phyloP scores from a whole-genome alignment of 2,797 vertebrate genomes.

The Apodemus agrarius region DNA sequence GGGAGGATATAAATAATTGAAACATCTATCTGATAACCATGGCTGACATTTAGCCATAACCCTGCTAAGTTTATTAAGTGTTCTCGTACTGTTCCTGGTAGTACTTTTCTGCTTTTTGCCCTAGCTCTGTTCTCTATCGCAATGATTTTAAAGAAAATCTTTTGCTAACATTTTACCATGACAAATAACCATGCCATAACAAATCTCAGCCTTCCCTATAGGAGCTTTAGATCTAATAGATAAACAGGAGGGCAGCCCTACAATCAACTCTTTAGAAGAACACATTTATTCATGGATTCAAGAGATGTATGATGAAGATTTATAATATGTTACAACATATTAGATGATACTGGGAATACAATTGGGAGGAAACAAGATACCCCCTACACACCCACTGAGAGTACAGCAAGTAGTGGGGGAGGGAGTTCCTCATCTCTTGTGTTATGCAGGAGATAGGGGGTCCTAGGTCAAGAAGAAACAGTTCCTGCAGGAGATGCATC shows the following conservation, averaged over 20 bases:
- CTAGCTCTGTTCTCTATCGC: not conserved
- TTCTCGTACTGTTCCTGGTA: not conserved
- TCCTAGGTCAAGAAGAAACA: not conserved
- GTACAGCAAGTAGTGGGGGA: not conserved
- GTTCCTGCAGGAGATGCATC: not conserved
- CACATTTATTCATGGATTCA: conserved; percentile 1
- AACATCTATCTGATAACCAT: not conserved
- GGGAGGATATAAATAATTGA: not conserved
- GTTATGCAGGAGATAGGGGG: not conserved
- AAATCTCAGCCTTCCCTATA: not conserved
- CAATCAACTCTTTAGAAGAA: not conserved
- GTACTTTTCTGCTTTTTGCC: not conserved
- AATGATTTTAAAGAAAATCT: not conserved
- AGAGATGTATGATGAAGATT: not conserved
- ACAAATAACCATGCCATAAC: not conserved
- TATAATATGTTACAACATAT: not conserved
- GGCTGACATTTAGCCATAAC: not conserved
- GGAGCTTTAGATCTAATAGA: conserved; percentile 14
- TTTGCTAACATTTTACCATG: conserved; percentile 16
- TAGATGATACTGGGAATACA: not conserved
- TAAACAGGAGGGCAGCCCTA: not conserved
- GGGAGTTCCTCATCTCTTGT: not conserved
- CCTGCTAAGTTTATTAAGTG: not conserved
- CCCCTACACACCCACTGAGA: not conserved
- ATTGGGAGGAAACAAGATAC: not conserved